phyloP scores from a whole-genome alignment of 2,113 vertebrate genomes.

The Elaphurus davidianus region DNA sequence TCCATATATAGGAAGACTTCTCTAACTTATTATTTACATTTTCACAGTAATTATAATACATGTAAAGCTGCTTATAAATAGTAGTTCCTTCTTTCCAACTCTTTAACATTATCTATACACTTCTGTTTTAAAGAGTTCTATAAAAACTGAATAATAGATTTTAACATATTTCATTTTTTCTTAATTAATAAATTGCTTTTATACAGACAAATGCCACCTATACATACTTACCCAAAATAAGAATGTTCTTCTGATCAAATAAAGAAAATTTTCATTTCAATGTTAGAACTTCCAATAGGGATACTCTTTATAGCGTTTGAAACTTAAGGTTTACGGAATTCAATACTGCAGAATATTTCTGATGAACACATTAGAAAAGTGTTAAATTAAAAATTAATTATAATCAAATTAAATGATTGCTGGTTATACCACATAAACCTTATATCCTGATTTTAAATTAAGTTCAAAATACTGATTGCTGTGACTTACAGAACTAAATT shows the following conservation, averaged over 20 bases:
- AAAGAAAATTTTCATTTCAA: constrained; percentile 44
- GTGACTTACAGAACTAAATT: constrained; percentile 43
- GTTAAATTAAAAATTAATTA: constrained; percentile 53
- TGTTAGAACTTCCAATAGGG: constrained; percentile 23
- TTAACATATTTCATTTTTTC: background rate
- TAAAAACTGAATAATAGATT: background rate
- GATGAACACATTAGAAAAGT: constrained; percentile 49
- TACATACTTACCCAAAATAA: background rate
- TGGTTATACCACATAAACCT: background rate
- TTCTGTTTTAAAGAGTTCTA: constrained; percentile 42
- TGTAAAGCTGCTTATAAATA: background rate
- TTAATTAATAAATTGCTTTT: background rate
- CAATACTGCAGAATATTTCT: constrained; percentile 49
- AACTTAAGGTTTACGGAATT: constrained; percentile 37
- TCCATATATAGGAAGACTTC: background rate
- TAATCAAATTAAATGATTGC: constrained; percentile 57
- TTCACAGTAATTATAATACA: background rate
- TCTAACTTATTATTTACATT: background rate
- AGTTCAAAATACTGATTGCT: constrained; percentile 35
- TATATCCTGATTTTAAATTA: constrained; percentile 61
- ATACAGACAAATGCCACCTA: background rate
- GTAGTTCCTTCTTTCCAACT: background rate
- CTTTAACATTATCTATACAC: background rate
- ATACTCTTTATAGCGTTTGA: constrained; percentile 51
- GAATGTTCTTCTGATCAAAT: background rate